phyloP scores from a whole-genome alignment of 2,797 vertebrate genomes.

The Darevskia nairensis region DNA sequence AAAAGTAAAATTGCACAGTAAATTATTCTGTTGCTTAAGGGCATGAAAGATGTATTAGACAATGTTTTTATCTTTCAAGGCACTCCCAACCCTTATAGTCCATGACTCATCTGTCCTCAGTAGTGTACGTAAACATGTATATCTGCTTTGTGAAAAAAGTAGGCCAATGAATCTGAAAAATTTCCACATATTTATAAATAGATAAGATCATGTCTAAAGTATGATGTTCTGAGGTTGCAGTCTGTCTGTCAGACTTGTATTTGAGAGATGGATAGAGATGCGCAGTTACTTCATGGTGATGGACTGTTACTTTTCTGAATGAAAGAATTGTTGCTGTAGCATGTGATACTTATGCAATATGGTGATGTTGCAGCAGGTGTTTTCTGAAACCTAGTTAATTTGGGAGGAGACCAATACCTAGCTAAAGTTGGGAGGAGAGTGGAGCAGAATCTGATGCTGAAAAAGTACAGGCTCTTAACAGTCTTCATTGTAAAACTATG shows the following conservation, averaged over 20 bases:
- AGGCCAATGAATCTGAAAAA: background rate
- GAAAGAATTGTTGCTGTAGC: background rate
- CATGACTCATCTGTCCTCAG: background rate
- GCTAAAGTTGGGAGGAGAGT: background rate
- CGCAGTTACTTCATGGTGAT: background rate
- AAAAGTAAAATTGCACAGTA: background rate
- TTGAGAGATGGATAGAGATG: background rate
- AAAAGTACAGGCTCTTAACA: background rate
- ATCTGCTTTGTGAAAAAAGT: background rate
- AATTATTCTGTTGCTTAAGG: background rate
- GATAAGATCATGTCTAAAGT: background rate
- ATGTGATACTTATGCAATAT: background rate
- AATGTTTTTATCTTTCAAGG: background rate
- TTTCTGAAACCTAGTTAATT: background rate
- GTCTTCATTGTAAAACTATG: too few species aligned
- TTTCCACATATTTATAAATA: background rate
- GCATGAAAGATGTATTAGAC: background rate
- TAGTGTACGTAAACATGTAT: background rate
- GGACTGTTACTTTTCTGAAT: too few species aligned
- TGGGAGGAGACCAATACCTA: background rate
- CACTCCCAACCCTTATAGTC: background rate
- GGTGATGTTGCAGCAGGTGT: background rate
- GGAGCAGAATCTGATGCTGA: background rate
- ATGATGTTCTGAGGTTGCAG: background rate
- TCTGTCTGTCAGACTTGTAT: background rate